A percentile compares a stretch with the other conserved stretches of the same genome.
Conservation (phyloP, 2,888 invertebrate species). For the Scaptomyza cyrtandrae region DNA sequence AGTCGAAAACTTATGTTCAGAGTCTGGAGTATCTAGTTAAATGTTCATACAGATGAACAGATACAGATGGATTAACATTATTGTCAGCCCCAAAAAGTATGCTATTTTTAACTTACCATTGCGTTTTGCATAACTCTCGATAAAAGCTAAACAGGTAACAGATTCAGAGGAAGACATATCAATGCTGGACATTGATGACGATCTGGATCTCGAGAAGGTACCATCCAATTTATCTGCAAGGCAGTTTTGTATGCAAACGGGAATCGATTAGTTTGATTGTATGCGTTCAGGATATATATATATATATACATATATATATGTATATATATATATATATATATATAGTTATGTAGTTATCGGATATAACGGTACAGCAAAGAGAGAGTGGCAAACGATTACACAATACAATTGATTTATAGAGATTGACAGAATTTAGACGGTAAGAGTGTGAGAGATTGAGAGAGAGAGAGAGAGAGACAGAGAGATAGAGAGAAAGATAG, state of each 20-base stretch:
- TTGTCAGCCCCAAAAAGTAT: constrained; percentile 6
- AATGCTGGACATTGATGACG: constrained; percentile 98
- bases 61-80: too few species aligned
- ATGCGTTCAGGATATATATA: neutral
- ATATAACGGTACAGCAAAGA: constrained; percentile 52
- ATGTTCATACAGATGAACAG: too few species aligned
- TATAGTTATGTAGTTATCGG: constrained; percentile 1
- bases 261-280: constrained; percentile 64
- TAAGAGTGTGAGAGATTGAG: constrained; percentile 34
- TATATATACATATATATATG: constrained; percentile 3
- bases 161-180: constrained; percentile 98
- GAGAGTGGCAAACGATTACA: constrained; percentile 57
- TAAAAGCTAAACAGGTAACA: constrained; percentile 97
- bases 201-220: constrained; percentile 97
- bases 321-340: constrained; percentile 7
- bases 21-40: too few species aligned
- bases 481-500: constrained; percentile 37
- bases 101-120: constrained; percentile 88
- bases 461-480: constrained; percentile 34
- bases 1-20: too few species aligned
- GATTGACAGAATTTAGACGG: constrained; percentile 32
- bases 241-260: constrained; percentile 85
- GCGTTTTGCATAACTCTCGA: constrained; percentile 97
- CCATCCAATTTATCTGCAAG: constrained; percentile 98
- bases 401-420: constrained; percentile 52